phyloP scores from a whole-genome alignment of 2,113 vertebrate species.

The Argyrosomus japonicus region DNA sequence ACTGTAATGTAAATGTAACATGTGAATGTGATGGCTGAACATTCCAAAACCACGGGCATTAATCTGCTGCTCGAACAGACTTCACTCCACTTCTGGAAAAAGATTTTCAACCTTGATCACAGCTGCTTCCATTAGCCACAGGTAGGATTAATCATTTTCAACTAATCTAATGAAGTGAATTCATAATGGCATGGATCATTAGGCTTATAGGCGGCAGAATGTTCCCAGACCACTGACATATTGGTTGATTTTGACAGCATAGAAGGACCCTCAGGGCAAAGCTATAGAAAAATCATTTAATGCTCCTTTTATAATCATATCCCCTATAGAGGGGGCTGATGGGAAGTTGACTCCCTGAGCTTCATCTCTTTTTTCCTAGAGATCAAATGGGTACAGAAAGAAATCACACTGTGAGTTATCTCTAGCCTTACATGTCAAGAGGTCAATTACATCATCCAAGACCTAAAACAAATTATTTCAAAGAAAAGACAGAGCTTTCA shows the following conservation, averaged over 20 bases:
- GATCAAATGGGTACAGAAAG: background rate
- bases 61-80: too few relatives aligned
- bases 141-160: background rate
- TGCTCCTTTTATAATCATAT: slow-evolving; percentile 8
- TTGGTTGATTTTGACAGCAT: background rate
- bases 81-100: background rate
- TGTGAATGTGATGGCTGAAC: background rate
- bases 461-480: background rate
- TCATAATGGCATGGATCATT: background rate
- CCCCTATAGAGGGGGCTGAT: background rate
- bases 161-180: background rate
- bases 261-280: background rate
- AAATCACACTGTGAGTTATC: background rate
- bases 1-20: background rate
- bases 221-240: background rate
- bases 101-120: background rate
- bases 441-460: background rate
- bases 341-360: background rate
- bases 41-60: background rate
- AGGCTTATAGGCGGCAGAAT: background rate
- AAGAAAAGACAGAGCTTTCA: background rate
- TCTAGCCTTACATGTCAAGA: background rate
- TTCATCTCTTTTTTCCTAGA: background rate
- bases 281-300: slow-evolving; percentile 3
- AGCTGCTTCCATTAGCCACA: background rate